Percentiles rank a stretch among this genome's conserved stretches.
Conservation (phyloP, 2,888 invertebrate genomes). For the Brachypalpus laphriformis region DNA sequence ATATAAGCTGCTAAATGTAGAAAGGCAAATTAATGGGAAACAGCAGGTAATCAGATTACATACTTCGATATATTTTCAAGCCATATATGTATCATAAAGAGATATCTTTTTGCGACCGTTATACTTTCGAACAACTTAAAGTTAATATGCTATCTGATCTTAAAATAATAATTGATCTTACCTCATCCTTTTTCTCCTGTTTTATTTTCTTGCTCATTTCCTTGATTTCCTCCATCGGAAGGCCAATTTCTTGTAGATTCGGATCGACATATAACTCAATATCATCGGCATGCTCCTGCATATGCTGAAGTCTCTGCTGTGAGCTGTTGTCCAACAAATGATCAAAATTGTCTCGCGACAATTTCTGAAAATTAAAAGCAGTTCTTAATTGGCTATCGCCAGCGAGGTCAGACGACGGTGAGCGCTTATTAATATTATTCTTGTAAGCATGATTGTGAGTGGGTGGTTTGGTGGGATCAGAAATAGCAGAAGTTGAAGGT, state of each 20-base stretch:
- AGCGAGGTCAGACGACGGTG: constrained; percentile 77
- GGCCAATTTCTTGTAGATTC: constrained; percentile 82
- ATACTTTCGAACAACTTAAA: too few species aligned
- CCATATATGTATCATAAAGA: too few species aligned
- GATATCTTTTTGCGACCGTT: too few species aligned
- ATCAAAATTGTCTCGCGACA: constrained; percentile 81
- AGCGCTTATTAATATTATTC: constrained; percentile 75
- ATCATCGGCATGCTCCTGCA: constrained; percentile 79
- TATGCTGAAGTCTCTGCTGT: constrained; percentile 75
- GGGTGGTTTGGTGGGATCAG: constrained; percentile 49
- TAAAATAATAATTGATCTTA: constrained; percentile 78
- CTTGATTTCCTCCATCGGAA: constrained; percentile 84
- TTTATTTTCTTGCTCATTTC: constrained; percentile 85
- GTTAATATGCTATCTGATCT: neutral
- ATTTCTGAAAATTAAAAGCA: constrained; percentile 81
- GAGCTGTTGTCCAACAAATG: constrained; percentile 79
- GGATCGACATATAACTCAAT: constrained; percentile 81
- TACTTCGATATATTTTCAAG: too few species aligned
- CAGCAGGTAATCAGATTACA: too few species aligned
- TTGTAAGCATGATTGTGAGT: constrained; percentile 52
- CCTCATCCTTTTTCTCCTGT: constrained; percentile 90
- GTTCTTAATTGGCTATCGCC: constrained; percentile 80
- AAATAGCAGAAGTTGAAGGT: constrained; percentile 26
- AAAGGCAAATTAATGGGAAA: too few species aligned
- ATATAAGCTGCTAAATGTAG: too few species aligned